These are phyloP conservation scores for Malaclemys terrapin DNA, from an alignment of 2,113 vertebrate genomes.

Conservation along the genomic window DNA sequence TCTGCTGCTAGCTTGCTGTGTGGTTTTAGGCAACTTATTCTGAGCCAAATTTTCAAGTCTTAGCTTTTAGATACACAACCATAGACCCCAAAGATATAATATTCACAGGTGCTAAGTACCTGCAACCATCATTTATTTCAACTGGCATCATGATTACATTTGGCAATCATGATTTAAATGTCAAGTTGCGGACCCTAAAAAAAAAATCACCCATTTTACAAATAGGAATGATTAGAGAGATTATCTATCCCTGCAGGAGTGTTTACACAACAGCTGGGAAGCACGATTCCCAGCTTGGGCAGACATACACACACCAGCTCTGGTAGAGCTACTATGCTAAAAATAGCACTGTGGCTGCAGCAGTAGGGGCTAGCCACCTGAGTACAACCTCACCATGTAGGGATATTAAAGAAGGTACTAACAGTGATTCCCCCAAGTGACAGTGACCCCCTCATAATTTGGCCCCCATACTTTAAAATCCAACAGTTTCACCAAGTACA, in stretches of 20 bases:
- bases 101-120: background rate
- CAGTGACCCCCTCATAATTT: too few species aligned
- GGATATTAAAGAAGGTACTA: too few species aligned
- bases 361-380: background rate
- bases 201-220: background rate
- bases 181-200: background rate
- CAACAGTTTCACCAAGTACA: too few species aligned
- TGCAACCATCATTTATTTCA: background rate
- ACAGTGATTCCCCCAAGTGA: too few species aligned
- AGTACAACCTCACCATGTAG: background rate
- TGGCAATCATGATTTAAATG: background rate
- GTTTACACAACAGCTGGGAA: background rate
- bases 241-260: background rate
- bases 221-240: background rate
- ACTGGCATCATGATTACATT: background rate
- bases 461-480: too few species aligned
- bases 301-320: background rate
- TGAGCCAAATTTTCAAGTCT: background rate
- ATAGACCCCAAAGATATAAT: background rate
- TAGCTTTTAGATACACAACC: background rate
- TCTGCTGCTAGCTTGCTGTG: fast-evolving
- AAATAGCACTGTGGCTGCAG: background rate
- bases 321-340: background rate
- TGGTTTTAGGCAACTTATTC: background rate
- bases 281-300: background rate